Evolutionary conservation across 2,113 vertebrate genomes (phyloP), one percentile per base, ranked within the genome.

Genomic region (Crotalus tigris): DNA sequence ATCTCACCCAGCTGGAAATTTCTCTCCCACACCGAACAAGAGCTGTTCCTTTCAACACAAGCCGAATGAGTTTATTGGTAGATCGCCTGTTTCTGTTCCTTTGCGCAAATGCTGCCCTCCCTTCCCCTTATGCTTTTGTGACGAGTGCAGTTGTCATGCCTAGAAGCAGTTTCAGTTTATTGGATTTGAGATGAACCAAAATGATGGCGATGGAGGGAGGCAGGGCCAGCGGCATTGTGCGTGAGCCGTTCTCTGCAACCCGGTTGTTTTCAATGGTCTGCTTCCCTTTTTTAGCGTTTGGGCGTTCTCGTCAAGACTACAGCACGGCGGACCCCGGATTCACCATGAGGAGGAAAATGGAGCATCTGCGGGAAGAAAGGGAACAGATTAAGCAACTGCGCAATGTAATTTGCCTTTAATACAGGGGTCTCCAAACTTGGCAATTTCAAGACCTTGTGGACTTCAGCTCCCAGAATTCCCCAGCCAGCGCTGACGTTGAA

Each of bases 291-390:
- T 3, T 92, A 99, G 99, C 99, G 88, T 99, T 99, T 96, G 98
- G 97, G 88, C 98, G 98, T 94, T 98, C 97, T 85, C 98, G 98
- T 5, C 98, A 99, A 93, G 99, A 99, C 93, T 98, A 98, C 23
- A 97, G 95, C 61, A 96, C 98, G 6, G 96, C 97, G 89, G 99
- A 99, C 95, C 99, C 99, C 85, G 99, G 99, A 53, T 99, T 99
- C 96, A 99, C 99, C 10, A 99, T 99, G 98, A 98, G 99, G 96
- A 98, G 99, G 97, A 99, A 99, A 96, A 99, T 99, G 99, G 99
- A 99, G 93, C 99, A 99, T 96, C 96, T 99, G 93, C 97, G 99
- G 92, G 99, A 99, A 96, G 99, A 99, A 96, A 98, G 99, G 96
- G 99, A 99, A 12, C 99, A 99, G 96, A 99, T 99, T 85, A 96